Base-by-base conservation (phyloP, 1,140 invertebrate species). In the Batillaria attramentaria region DNA sequence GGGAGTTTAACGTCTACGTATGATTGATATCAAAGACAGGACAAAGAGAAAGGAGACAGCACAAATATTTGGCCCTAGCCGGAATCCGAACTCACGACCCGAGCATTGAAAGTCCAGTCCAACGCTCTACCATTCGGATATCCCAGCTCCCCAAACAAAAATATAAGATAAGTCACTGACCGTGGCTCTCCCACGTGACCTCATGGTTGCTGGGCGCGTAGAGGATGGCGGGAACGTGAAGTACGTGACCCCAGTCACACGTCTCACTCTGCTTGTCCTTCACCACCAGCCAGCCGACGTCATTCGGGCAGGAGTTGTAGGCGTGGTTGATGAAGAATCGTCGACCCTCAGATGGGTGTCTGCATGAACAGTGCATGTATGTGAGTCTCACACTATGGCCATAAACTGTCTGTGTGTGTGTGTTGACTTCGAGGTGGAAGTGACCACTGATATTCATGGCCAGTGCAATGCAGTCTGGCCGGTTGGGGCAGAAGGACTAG, bases 271-370 rank as follows among this genome's bases (percentile, higher is more conserved):
- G 5, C 37, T 31, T 31, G 46, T 73, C 72, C 33, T 37, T 73
- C n/a, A 57, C 72, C 50, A 5, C 35, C 33, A 73, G 37, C 72
- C 72, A 73, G 35, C 72, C 72, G 8, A n/a, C 24, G 72, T 73
- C 72, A 8, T n/a, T 50, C 2, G 43, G 72, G 33, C 72, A 73
- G 5, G 31, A 28, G 72, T 73, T n/a, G 24, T 73, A 73, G 41
- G 10, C 3, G 28, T 73, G 43, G 50, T 35, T 73, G 50, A 73
- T 73, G 50, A 41, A 73, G 72, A 73, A 73, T 20, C 46, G 72
- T 28, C 72, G 33, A 28, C 39, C 35, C 10, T 39, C 66, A n/a
- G n/a, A n/a, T 0, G 3, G 57, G 33, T 10, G 1, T 0, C n/a
- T 2, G 3, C 18, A 54, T 54, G 50, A 0, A 2, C 18, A 2